Evolutionary conservation across 2,888 invertebrate genomes (phyloP).

Genomic region (Cordilura impudica): DNA sequence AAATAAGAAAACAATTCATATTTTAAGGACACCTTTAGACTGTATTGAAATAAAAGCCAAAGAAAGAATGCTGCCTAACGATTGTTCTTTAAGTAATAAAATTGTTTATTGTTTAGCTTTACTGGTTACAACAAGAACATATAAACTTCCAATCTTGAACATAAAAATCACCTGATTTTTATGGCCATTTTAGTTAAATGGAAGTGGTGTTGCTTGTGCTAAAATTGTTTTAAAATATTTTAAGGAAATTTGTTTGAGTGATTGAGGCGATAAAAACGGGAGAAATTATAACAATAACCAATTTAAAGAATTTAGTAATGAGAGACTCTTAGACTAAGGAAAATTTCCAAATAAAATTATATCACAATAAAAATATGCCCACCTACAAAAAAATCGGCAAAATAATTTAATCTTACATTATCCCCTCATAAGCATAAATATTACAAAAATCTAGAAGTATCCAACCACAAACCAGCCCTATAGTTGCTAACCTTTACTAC

Average conservation of each 20-base stretch:
- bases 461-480: not conserved
- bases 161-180: not conserved
- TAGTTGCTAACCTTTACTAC: constrained; percentile 2
- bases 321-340: too few species aligned
- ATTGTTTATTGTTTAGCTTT: constrained; percentile 1
- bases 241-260: not conserved
- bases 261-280: not conserved
- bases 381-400: not conserved
- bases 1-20: not conserved
- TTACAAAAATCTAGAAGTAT: not conserved
- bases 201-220: not conserved
- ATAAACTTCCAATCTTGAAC: not conserved
- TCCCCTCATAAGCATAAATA: not conserved
- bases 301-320: too few species aligned
- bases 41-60: not conserved
- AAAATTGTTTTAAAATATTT: too few species aligned
- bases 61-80: not conserved
- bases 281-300: not conserved
- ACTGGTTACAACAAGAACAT: not conserved
- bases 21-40: not conserved
- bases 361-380: not conserved
- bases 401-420: not conserved
- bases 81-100: not conserved
- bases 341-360: not conserved
- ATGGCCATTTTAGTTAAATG: not conserved